These are phyloP conservation scores for Agonopterix arenella DNA, from an alignment of 2,888 invertebrate genomes.

Conservation along the genomic window DNA sequence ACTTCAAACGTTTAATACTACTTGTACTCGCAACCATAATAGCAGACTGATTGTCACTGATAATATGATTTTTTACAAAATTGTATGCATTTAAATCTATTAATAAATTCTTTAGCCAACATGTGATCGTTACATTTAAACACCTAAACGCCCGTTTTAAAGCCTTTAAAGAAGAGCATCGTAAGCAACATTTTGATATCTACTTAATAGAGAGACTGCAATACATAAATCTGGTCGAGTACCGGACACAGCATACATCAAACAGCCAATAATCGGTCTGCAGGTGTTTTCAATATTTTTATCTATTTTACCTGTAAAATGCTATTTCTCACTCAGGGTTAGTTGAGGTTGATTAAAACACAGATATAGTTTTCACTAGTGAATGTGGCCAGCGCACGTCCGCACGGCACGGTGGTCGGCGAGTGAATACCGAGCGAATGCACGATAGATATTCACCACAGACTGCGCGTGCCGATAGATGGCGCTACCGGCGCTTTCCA, in stretches of 20 bases:
- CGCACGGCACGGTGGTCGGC: too few relatives aligned
- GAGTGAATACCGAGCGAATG: too few relatives aligned
- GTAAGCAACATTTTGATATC: slow-evolving; percentile 5
- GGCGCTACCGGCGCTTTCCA: too few relatives aligned
- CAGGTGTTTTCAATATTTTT: slow-evolving; percentile 13
- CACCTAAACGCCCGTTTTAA: neutral
- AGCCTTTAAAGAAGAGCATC: neutral
- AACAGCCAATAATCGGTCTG: slow-evolving; percentile 14
- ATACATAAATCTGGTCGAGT: slow-evolving; percentile 16
- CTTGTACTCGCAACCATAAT: slow-evolving; percentile 1
- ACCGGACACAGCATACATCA: slow-evolving; percentile 15
- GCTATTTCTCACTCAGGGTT: too few relatives aligned
- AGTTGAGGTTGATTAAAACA: too few relatives aligned
- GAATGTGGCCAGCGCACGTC: too few relatives aligned
- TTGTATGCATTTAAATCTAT: neutral
- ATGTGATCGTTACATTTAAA: slow-evolving; percentile 16
- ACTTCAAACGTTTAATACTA: slow-evolving; percentile 5
- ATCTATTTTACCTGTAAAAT: slow-evolving; percentile 1
- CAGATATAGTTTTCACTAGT: too few relatives aligned
- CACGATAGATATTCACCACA: too few relatives aligned
- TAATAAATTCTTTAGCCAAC: slow-evolving; percentile 8
- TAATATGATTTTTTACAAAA: neutral
- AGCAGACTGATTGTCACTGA: slow-evolving; percentile 5
- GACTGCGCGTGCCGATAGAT: too few relatives aligned
- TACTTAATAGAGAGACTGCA: slow-evolving; percentile 9